Base-by-base conservation (phyloP, 2,888 invertebrate genomes). In the Periphyllus acericola region DNA sequence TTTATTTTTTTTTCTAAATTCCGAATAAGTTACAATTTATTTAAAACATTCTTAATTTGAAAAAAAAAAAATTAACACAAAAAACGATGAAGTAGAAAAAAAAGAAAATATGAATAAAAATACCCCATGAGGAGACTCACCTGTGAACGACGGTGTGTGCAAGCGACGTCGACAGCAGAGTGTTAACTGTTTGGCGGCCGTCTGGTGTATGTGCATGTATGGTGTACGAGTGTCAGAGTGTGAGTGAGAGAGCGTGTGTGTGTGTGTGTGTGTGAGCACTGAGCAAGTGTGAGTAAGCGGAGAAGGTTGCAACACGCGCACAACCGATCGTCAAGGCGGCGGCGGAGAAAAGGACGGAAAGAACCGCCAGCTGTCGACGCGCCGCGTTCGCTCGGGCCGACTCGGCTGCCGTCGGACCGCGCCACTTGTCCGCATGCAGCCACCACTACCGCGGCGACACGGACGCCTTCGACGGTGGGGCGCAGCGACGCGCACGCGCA, bases 371-470 rank as follows among this genome's bases (percentile, higher is more conserved):
- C 81, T 60, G 87, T 46, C 55, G 87, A 74, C 87, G 87, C 86
- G 74, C 52, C 87, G 72, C 80, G 80, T 46, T 60, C 87, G 80
- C 25, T 87, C 87, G 86, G 86, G 11, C 60, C 60, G 80, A 60
- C 25, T 87, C 86, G 87, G 80, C 74, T 25, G 21, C 80, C 87
- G 87, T 87, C 87, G 87, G 80, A 74, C 40, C 80, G 87, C 87
- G 87, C 87, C 87, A 81, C 87, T 80, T 86, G 86, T 86, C 86
- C 71, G 46, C 78, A 52, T 29, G n/a, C 25, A 36, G 21, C 21
- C 60, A 25, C 74, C n/a, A n/a, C 32, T 21, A 60, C 79, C 60
- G 25, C 60, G 6, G 32, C 32, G 11, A 29, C 72, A n/a, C 68
- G 29, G 32, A 29, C 68, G 68, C 14, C 14, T 68, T 4, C 68